A percentile compares a stretch with the other conserved stretches of the same genome.
Evolutionary conservation across 2,797 vertebrate genomes (phyloP).

Genomic region (Thamnophis elegans): DNA sequence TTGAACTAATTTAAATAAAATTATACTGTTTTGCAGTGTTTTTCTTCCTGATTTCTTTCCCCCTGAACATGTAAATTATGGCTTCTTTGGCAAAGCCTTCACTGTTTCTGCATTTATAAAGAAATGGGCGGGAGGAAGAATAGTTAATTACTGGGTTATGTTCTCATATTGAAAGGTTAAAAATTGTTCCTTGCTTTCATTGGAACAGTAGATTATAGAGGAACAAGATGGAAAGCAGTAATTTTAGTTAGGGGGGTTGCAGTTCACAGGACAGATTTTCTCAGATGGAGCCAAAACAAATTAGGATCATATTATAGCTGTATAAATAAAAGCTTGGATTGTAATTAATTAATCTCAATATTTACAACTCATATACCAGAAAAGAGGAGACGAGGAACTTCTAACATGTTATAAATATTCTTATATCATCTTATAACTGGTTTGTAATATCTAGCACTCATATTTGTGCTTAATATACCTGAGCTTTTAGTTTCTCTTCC

Average conservation of each 20-base stretch:
- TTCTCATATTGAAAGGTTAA: conserved; percentile 57
- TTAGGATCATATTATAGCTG: conserved; percentile 16
- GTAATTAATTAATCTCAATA: conserved; percentile 32
- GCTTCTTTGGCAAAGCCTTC: conserved; percentile 50
- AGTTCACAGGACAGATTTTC: conserved; percentile 35
- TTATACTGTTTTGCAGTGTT: conserved; percentile 49
- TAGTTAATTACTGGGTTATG: conserved; percentile 62
- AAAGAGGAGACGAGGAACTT: conserved; percentile 26
- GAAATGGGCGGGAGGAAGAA: conserved; percentile 44
- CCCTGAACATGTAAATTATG: conserved; percentile 43
- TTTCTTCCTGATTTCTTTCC: conserved; percentile 59
- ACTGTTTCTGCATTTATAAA: conserved; percentile 48
- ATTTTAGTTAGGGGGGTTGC: conserved; percentile 33
- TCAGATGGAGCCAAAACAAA: conserved; percentile 16
- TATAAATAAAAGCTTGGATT: conserved; percentile 22
- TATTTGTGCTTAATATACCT: not conserved
- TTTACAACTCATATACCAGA: conserved; percentile 14
- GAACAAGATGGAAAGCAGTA: conserved; percentile 37
- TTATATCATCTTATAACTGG: not conserved
- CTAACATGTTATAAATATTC: not conserved
- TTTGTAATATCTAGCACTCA: not conserved
- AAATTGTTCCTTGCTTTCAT: conserved; percentile 44
- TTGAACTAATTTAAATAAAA: conserved; percentile 55
- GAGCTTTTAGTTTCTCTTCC: not conserved
- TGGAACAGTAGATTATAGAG: conserved; percentile 46